Evolutionary conservation across 2,888 invertebrate species (phyloP).

Genomic region (Allygus modestus): DNA sequence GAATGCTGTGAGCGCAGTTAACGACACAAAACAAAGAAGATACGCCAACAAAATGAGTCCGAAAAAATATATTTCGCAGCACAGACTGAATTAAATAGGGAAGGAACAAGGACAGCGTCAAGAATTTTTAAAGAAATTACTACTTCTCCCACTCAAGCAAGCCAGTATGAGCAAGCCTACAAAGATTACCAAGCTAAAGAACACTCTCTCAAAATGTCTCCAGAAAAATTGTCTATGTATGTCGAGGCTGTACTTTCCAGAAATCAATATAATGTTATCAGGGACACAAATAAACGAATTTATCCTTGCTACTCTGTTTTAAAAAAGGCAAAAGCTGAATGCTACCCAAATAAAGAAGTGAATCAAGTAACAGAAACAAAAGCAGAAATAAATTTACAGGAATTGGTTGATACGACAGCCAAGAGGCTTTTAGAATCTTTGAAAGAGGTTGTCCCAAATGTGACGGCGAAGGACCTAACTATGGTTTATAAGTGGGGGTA

Average conservation of each 20-base stretch:
- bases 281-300: neutral
- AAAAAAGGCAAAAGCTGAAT: neutral
- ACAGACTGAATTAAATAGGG: too few species aligned
- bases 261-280: slow-evolving; percentile 9
- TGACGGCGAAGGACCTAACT: slow-evolving; percentile 64
- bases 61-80: too few species aligned
- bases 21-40: too few species aligned
- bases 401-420: neutral
- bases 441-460: slow-evolving; percentile 55
- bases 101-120: too few species aligned
- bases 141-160: too few species aligned
- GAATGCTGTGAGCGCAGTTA: too few species aligned
- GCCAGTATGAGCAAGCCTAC: too few species aligned
- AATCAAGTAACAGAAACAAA: neutral
- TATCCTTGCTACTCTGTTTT: slow-evolving; percentile 1
- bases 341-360: neutral
- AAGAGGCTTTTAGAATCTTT: slow-evolving; percentile 26
- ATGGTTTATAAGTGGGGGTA: slow-evolving; percentile 71
- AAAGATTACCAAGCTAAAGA: too few species aligned
- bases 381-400: neutral
- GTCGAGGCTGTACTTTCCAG: neutral
- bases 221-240: too few species aligned
- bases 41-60: too few species aligned
- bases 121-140: too few species aligned
- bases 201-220: too few species aligned